Conservation (phyloP, 2,888 invertebrate genomes). For the Unio pictorum region DNA sequence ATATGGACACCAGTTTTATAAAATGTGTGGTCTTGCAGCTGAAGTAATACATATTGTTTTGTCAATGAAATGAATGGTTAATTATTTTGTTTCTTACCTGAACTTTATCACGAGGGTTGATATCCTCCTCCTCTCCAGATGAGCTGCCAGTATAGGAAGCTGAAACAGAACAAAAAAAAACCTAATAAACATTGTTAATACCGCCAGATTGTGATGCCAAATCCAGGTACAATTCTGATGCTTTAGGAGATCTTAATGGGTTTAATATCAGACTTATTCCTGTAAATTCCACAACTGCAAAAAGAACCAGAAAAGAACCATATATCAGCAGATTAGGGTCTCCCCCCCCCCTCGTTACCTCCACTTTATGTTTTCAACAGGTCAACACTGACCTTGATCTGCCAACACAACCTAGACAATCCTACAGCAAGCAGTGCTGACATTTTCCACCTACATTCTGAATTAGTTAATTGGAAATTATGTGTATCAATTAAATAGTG, state of each 20-base stretch:
- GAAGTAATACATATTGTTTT: neutral
- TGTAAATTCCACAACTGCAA: neutral
- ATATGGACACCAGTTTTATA: too few species aligned
- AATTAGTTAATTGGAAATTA: too few species aligned
- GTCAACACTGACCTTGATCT: too few species aligned
- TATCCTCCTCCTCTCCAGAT: conserved; percentile 90
- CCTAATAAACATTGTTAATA: neutral
- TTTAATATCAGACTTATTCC: neutral
- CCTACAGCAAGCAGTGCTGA: too few species aligned
- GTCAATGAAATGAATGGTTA: neutral
- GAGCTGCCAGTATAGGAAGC: conserved; percentile 85
- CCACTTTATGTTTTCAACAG: too few species aligned
- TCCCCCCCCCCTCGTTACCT: too few species aligned
- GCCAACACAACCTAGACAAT: too few species aligned
- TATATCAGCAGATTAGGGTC: neutral
- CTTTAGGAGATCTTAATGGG: neutral
- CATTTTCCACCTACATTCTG: too few species aligned
- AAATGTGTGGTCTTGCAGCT: too few species aligned
- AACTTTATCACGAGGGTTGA: conserved; percentile 87
- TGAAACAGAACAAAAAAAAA: conserved; percentile 60
- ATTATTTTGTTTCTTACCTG: conserved; percentile 54
- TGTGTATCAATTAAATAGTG: too few species aligned
- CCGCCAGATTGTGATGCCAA: too few species aligned
- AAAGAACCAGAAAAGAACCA: conserved; percentile 3
- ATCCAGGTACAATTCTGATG: too few species aligned